Percentiles rank a stretch among this genome's conserved stretches.
Evolutionary conservation across 2,888 invertebrate genomes (phyloP).

Genomic region (Arge pagana): DNA sequence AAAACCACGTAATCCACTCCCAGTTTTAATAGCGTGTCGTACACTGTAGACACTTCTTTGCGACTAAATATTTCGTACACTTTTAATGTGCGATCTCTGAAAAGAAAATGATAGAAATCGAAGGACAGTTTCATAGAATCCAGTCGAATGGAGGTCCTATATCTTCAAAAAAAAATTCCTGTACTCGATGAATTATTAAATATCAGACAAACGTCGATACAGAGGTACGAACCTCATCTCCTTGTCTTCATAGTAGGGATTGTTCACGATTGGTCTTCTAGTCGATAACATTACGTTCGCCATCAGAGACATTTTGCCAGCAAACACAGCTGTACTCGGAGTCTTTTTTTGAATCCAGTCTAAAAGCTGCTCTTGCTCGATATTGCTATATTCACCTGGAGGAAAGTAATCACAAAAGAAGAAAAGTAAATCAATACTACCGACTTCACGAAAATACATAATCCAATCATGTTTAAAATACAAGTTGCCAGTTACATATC

Average conservation of each 20-base stretch:
- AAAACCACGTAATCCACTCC: slow-evolving; percentile 76
- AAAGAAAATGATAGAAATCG: slow-evolving; percentile 35
- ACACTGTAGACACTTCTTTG: slow-evolving; percentile 71
- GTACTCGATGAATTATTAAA: no score
- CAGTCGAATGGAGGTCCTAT: neutral
- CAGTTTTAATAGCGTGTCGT: slow-evolving; percentile 69
- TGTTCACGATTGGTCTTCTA: slow-evolving; percentile 78
- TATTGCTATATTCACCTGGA: slow-evolving; percentile 72
- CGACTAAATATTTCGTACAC: slow-evolving; percentile 82
- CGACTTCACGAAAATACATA: slow-evolving; percentile 4
- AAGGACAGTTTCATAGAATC: neutral
- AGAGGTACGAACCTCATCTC: slow-evolving; percentile 67
- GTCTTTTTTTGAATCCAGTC: slow-evolving; percentile 75
- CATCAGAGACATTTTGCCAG: slow-evolving; percentile 85
- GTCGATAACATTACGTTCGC: slow-evolving; percentile 81
- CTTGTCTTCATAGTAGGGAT: slow-evolving; percentile 85
- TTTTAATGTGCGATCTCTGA: slow-evolving; percentile 76
- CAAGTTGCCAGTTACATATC: no score
- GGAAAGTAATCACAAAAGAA: slow-evolving; percentile 21
- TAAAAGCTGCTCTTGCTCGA: slow-evolving; percentile 75
- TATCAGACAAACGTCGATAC: no score
- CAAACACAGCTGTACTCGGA: slow-evolving; percentile 72
- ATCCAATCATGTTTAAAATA: slow-evolving; percentile 10
- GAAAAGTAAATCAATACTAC: no score
- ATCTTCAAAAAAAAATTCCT: no score